Percentiles rank a stretch among this genome's conserved stretches.
Conservation (phyloP, 2,888 invertebrate species). For the Agrochola lota region DNA sequence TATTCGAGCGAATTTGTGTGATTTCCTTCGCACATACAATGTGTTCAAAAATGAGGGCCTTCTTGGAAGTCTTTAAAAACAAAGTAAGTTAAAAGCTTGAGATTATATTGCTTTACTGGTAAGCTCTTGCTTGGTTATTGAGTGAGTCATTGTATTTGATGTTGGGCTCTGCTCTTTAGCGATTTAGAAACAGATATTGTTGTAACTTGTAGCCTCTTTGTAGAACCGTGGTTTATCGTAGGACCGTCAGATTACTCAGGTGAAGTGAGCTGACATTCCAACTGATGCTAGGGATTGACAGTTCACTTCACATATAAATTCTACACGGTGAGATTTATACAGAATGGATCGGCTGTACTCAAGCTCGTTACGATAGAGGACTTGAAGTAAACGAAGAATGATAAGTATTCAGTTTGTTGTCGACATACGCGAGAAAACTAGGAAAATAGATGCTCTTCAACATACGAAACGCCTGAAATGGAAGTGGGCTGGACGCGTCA, state of each 20-base stretch:
- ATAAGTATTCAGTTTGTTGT: too few relatives aligned
- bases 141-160: slow-evolving; percentile 28
- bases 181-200: not conserved
- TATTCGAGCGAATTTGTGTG: slow-evolving; percentile 49
- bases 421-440: too few relatives aligned
- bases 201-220: not conserved
- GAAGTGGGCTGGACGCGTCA: too few relatives aligned
- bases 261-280: too few relatives aligned
- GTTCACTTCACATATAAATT: too few relatives aligned
- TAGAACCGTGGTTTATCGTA: not conserved
- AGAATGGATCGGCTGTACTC: too few relatives aligned
- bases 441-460: too few relatives aligned
- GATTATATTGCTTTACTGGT: slow-evolving; percentile 44
- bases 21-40: slow-evolving; percentile 50
- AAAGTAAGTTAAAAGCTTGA: slow-evolving; percentile 46
- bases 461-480: too few relatives aligned
- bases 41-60: slow-evolving; percentile 34
- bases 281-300: too few relatives aligned
- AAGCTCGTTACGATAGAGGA: too few relatives aligned
- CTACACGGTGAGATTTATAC: too few relatives aligned
- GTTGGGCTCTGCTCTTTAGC: slow-evolving; percentile 6
- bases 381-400: too few relatives aligned
- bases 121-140: slow-evolving; percentile 17
- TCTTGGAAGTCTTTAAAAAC: slow-evolving; percentile 56
- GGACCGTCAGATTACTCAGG: not conserved